Evolutionary conservation across 2,797 vertebrate species (phyloP).

Genomic region (Ispidina picta): DNA sequence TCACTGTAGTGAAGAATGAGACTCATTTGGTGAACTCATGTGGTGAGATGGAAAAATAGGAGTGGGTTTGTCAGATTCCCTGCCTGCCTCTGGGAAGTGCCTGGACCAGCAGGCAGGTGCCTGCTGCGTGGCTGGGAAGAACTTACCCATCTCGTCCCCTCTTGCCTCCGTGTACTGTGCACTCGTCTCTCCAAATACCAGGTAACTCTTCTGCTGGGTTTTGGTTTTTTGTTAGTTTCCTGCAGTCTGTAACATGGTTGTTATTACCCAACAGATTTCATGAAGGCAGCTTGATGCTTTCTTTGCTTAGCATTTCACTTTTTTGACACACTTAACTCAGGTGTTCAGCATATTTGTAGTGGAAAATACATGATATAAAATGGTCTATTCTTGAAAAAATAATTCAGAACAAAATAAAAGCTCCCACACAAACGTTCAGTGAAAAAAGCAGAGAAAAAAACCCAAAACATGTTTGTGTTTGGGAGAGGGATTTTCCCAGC

Average conservation of each 20-base stretch:
- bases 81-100: not conserved
- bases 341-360: not conserved
- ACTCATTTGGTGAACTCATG: not conserved
- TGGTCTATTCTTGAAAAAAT: not conserved
- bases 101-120: not conserved
- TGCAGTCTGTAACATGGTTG: not conserved
- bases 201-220: not conserved
- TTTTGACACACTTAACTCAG: not conserved
- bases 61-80: not conserved
- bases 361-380: not conserved
- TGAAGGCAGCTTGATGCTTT: not conserved
- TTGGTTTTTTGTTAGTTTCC: not conserved
- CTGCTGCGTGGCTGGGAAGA: not conserved
- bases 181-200: not conserved
- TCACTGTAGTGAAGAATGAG: not conserved
- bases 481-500: not conserved
- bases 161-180: accelerated
- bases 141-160: not conserved
- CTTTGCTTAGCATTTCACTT: not conserved
- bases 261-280: not conserved
- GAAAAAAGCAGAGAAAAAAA: not conserved
- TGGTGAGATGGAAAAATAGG: not conserved
- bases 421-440: not conserved
- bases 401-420: not conserved
- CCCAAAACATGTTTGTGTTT: not conserved